Conservation (phyloP, 2,797 vertebrate species). For the Mormyrops boulengeri region DNA sequence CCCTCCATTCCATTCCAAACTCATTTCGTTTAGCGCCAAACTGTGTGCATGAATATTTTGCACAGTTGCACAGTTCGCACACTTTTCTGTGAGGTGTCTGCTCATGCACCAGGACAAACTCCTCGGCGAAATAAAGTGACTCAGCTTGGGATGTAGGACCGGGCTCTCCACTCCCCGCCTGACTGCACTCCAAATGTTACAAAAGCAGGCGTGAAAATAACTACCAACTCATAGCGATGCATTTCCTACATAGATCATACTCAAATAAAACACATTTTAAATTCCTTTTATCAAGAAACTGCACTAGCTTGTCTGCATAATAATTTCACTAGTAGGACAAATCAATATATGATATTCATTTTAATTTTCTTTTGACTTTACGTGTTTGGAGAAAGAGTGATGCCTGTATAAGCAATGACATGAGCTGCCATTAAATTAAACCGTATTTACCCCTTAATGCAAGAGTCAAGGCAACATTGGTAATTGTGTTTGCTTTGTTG, state of each 20-base stretch:
- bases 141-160: not conserved
- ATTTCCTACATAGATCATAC: not conserved
- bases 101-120: not conserved
- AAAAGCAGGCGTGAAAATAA: not conserved
- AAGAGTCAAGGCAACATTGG: not conserved
- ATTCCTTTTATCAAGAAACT: not conserved
- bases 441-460: not conserved
- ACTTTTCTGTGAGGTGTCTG: not conserved
- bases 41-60: not conserved
- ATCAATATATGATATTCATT: not conserved
- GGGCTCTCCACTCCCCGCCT: not conserved
- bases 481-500: constrained; percentile 9
- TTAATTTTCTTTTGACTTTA: not conserved
- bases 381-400: not conserved
- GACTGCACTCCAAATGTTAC: not conserved
- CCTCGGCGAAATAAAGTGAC: not conserved
- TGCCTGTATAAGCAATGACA: not conserved
- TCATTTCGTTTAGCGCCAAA: not conserved
- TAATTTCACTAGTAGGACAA: not conserved
- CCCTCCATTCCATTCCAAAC: not conserved
- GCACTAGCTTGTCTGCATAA: not conserved
- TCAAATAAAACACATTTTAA: not conserved
- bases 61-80: not conserved
- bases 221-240: not conserved
- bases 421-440: not conserved